Evolutionary conservation across 2,888 invertebrate genomes (phyloP).

Genomic region (Rhamnusium bicolor): DNA sequence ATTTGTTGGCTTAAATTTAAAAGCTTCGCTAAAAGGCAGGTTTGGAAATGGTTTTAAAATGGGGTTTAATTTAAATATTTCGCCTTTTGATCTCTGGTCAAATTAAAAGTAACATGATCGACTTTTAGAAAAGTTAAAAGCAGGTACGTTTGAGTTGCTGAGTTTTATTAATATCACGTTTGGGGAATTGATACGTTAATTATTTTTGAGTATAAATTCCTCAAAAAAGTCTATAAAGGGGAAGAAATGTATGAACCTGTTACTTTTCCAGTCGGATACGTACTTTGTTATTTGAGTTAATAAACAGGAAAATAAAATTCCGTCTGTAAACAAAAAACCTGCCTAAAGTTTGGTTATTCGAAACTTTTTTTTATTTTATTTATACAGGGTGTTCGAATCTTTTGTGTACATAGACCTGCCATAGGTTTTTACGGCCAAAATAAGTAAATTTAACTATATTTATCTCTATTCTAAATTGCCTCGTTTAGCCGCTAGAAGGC

Average conservation of each 20-base stretch:
- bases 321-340: no score
- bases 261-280: no score
- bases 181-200: background rate
- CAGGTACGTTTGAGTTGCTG: background rate
- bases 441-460: no score
- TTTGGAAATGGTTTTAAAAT: background rate
- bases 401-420: no score
- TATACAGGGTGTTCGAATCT: no score
- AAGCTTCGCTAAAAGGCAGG: background rate
- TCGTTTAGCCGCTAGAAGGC: no score
- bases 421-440: no score
- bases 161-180: background rate
- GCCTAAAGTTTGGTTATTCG: no score
- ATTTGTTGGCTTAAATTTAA: constrained; percentile 4
- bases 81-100: background rate
- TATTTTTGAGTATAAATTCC: background rate
- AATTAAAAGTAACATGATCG: background rate
- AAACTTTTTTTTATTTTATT: no score
- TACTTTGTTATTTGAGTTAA: no score
- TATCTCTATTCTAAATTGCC: no score
- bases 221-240: background rate
- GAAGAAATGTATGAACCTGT: background rate
- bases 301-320: no score
- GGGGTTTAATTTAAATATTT: constrained; percentile 7
- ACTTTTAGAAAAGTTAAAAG: background rate